Evolutionary conservation across 2,797 vertebrate species (phyloP).

Genomic region (Syngnathus acus): DNA sequence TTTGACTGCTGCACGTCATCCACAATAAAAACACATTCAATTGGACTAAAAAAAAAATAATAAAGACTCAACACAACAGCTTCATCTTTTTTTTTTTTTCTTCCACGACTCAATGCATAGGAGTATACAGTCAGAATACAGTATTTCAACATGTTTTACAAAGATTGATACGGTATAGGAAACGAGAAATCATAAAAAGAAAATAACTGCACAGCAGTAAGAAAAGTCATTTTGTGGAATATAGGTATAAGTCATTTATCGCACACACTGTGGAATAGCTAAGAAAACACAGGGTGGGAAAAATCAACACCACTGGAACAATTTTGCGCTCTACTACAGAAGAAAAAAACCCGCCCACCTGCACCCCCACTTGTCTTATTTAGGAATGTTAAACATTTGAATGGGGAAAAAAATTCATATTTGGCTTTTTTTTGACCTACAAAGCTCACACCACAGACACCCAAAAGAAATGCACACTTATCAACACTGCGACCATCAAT

Average conservation of each 20-base stretch:
- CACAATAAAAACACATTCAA: background rate
- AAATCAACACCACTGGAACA: conserved; percentile 64
- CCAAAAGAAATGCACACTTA: conserved; percentile 64
- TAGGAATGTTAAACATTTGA: conserved; percentile 56
- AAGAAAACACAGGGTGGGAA: conserved; percentile 58
- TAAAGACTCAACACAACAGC: conserved; percentile 63
- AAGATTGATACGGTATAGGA: conserved; percentile 50
- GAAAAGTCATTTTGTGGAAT: conserved; percentile 72
- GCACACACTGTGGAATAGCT: conserved; percentile 71
- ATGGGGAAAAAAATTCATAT: conserved; percentile 48
- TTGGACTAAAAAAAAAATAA: conserved; percentile 26
- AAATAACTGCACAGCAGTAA: conserved; percentile 83
- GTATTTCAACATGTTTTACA: conserved; percentile 63
- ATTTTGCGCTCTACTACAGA: conserved; percentile 65
- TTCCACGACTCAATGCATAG: conserved; percentile 74
- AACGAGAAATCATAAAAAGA: conserved; percentile 70
- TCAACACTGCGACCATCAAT: conserved; percentile 44
- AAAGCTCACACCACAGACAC: conserved; percentile 69
- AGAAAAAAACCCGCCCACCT: conserved; percentile 29
- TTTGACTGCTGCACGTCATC: conserved; percentile 20
- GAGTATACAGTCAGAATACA: conserved; percentile 74
- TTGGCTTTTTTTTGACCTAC: conserved; percentile 61
- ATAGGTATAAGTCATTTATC: conserved; percentile 69
- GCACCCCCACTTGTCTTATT: conserved; percentile 55
- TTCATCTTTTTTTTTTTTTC: conserved; percentile 43